Base-by-base conservation (phyloP, 2,888 invertebrate genomes). In the Stenolophus ochropezus region DNA sequence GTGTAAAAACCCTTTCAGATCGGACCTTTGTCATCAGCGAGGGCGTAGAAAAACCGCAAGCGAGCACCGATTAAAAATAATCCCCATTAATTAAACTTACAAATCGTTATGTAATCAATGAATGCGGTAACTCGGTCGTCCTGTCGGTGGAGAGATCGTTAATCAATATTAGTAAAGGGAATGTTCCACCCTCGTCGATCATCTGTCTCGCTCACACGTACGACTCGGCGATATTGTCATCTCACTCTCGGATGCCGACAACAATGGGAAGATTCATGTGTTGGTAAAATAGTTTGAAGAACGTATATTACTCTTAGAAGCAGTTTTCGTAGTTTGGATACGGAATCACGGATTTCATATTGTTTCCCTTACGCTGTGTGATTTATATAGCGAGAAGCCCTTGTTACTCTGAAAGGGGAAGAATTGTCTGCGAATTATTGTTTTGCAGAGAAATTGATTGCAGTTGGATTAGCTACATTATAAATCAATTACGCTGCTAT, bases 1-100 rank as follows among this genome's bases (percentile, higher is more conserved):
- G 69, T 69, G 33, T 69, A 18, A 42, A 69, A 42, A 11, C 11
- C 42, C 42, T 69, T 8, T 11, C 20, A 42, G 8, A 33, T 47
- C n/a, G 5, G 16, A 25, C 71, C 73, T 27, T 8, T 42, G 42
- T 69, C 69, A 69, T 6, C 42, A 75, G n/a, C 21, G 20, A 51
- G 27, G 42, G 16, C 20, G 53, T 56, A 20, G 47, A 71, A 73
- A 73, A 53, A 42, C 78, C 61, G 14, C 65, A 23, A 65, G 47
- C 25, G 75, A 61, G 33, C 33, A 69, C n/a, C 69, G 79, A 82
- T 82, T 82, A 75, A 82, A 82, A 79, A 82, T 82, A 82, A 82
- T 82, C 82, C 69, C 80, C 69, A 80, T 82, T 82, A 80, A 82
- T 82, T 82, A 82, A 82, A 80, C 80, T 80, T 61, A 82, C 82